Evolutionary conservation across 1,140 invertebrate genomes (phyloP).

Genomic region (Andricus grossulariae): DNA sequence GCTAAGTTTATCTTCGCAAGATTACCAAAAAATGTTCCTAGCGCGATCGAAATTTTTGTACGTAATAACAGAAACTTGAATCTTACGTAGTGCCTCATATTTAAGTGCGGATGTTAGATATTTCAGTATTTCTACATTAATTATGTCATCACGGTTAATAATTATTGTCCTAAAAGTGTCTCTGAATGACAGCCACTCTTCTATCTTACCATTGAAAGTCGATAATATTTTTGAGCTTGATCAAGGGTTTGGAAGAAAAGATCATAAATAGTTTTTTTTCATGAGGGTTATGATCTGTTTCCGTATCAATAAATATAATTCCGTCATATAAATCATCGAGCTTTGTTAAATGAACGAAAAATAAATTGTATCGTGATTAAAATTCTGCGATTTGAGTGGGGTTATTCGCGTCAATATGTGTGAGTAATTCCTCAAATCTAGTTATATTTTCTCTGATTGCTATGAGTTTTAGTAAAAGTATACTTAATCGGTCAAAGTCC

Average conservation of each 20-base stretch:
- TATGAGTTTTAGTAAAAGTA: constrained; percentile 7
- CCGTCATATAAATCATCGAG: constrained; percentile 25
- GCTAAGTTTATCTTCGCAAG: background rate
- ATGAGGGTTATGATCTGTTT: constrained; percentile 6
- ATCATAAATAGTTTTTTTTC: background rate
- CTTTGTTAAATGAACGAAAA: background rate
- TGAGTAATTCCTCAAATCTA: background rate
- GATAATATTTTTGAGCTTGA: too few relatives aligned
- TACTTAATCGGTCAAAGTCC: constrained; percentile 17
- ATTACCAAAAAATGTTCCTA: background rate
- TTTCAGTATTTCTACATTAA: too few relatives aligned
- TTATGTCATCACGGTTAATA: constrained; percentile 4
- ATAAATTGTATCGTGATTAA: background rate
- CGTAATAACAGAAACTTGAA: too few relatives aligned
- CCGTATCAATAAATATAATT: background rate
- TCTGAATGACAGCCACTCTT: too few relatives aligned
- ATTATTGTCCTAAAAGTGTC: constrained; percentile 18
- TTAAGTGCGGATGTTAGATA: too few relatives aligned
- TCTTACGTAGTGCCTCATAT: too few relatives aligned
- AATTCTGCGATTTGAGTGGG: too few relatives aligned
- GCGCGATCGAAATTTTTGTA: constrained; percentile 16
- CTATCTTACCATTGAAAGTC: too few relatives aligned
- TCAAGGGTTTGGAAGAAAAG: constrained; percentile 24
- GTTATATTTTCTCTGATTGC: constrained; percentile 20
- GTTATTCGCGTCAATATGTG: background rate